Percentiles rank a stretch among this genome's conserved stretches.
Conservation (phyloP, 2,888 invertebrate species). For the Sphaerophoria rueppellii region DNA sequence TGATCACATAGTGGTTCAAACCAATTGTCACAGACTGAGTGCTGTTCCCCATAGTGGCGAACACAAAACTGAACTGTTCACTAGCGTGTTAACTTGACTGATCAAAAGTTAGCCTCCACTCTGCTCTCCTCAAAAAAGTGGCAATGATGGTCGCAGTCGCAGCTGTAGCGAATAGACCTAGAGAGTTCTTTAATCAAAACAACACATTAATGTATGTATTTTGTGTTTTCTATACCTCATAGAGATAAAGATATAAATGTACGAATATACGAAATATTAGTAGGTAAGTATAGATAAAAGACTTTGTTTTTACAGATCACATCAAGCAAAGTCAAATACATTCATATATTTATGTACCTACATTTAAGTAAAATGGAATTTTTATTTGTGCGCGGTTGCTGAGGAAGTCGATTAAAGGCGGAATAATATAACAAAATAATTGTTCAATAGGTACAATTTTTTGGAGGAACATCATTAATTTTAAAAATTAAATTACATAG, state of each 20-base stretch:
- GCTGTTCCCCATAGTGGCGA: conserved; percentile 56
- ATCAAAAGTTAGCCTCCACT: conserved; percentile 60
- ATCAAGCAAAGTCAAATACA: conserved; percentile 20
- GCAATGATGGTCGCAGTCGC: not conserved
- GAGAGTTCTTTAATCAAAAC: conserved; percentile 55
- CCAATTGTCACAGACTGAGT: conserved; percentile 54
- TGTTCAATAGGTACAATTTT: not conserved
- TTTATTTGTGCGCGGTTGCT: conserved; percentile 3
- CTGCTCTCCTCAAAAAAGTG: not conserved
- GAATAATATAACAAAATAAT: conserved; percentile 8
- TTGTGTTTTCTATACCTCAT: conserved; percentile 23
- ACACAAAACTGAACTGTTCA: conserved; percentile 62
- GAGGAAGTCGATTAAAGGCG: conserved; percentile 18
- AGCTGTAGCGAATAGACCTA: conserved; percentile 28
- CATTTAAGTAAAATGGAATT: not conserved
- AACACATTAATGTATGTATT: conserved; percentile 52
- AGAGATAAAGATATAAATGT: conserved; percentile 24
- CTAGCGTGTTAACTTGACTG: conserved; percentile 34
- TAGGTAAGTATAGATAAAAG: conserved; percentile 10
- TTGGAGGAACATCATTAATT: not conserved
- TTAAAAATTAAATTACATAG: not conserved
- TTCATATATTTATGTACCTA: not conserved
- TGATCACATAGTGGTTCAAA: conserved; percentile 53
- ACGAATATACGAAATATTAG: not conserved
- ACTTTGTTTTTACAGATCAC: conserved; percentile 15